Conservation (phyloP, 1,140 invertebrate species). For the Mesaphorura yosii region DNA sequence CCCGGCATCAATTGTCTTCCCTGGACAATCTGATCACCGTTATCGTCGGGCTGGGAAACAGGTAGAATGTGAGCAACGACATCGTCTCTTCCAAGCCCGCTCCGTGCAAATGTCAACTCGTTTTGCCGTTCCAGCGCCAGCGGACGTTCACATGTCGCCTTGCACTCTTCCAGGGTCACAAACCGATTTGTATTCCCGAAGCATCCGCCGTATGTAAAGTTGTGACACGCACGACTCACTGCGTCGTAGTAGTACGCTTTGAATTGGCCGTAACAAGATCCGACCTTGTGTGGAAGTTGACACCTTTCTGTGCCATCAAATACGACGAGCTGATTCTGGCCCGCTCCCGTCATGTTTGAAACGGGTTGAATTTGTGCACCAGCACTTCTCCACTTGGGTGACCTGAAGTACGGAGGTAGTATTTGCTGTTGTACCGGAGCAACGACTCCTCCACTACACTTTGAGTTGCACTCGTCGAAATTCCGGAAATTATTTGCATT, state of each 20-base stretch:
- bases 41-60: too few relatives aligned
- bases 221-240: constrained; percentile 56
- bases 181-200: constrained; percentile 58
- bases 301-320: constrained; percentile 47
- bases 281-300: constrained; percentile 41
- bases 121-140: too few relatives aligned
- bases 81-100: too few relatives aligned
- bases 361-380: constrained; percentile 43
- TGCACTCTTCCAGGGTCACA: constrained; percentile 44
- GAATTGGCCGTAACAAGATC: constrained; percentile 44
- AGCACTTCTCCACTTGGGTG: neutral
- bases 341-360: constrained; percentile 44
- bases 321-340: constrained; percentile 41
- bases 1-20: too few relatives aligned
- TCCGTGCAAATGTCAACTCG: too few relatives aligned
- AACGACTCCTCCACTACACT: neutral
- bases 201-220: constrained; percentile 54
- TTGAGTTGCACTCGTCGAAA: neutral
- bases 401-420: neutral
- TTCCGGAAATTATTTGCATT: constrained; percentile 6
- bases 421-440: neutral
- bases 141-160: constrained; percentile 50
- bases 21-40: too few relatives aligned
- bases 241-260: constrained; percentile 51
- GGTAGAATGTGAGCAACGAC: too few relatives aligned